phyloP scores from a whole-genome alignment of 30 jellyfish, hydroid and myxozoan genomes.

The Hydra vulgaris region DNA sequence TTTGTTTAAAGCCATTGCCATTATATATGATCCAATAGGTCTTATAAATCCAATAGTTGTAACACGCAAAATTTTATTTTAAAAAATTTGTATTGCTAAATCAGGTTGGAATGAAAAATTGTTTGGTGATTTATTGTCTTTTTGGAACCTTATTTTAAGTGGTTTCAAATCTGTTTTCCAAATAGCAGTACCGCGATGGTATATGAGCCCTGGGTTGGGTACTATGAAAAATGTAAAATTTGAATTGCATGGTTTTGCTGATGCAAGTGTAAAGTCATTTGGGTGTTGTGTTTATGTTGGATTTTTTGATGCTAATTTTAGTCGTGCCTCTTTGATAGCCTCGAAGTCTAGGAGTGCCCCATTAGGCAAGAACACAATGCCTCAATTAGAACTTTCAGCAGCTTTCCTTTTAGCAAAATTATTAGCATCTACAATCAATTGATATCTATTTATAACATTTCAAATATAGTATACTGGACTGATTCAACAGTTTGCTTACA shows the following conservation, averaged over 20 bases:
- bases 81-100: background rate
- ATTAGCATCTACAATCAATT: background rate
- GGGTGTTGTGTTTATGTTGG: too few relatives aligned
- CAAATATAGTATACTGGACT: background rate
- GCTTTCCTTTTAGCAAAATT: background rate
- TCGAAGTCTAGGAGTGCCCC: too few relatives aligned
- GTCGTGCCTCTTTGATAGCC: too few relatives aligned
- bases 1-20: background rate
- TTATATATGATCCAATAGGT: background rate
- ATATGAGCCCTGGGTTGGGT: too few relatives aligned
- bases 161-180: too few relatives aligned
- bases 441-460: background rate
- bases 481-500: slow-evolving; percentile 4
- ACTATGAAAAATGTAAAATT: too few relatives aligned
- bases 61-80: background rate
- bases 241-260: too few relatives aligned
- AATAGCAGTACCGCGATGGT: too few relatives aligned
- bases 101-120: background rate
- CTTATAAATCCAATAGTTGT: slow-evolving; percentile 1
- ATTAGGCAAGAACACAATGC: background rate
- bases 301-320: too few relatives aligned
- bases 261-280: too few relatives aligned
- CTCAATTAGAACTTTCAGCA: background rate
- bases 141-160: too few relatives aligned
- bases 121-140: background rate